These are phyloP conservation scores for Oxyscelio sp. DNA, from an alignment of 2,888 invertebrate genomes.

Conservation along the genomic window DNA sequence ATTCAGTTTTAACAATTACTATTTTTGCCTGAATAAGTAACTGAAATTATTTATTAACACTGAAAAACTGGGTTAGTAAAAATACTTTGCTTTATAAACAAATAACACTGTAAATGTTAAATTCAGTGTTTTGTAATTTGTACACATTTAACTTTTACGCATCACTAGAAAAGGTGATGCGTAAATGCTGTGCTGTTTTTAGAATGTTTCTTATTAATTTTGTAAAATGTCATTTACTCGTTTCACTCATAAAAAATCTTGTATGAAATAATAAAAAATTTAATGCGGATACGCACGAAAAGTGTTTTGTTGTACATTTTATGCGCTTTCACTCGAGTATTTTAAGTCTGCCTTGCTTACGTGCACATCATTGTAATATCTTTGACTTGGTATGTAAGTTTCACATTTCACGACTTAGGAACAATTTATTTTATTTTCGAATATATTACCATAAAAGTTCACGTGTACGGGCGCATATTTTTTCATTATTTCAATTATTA, in stretches of 20 bases:
- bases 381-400: slow-evolving; percentile 45
- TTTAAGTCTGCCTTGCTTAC: slow-evolving; percentile 35
- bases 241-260: slow-evolving; percentile 1
- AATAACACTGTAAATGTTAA: no score
- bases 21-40: no score
- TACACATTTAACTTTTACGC: no score
- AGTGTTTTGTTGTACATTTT: slow-evolving; percentile 37
- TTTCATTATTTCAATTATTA: slow-evolving; percentile 19
- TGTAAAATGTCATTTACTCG: slow-evolving; percentile 1
- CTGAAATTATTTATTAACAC: no score
- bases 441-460: slow-evolving; percentile 14
- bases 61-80: no score
- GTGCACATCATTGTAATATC: slow-evolving; percentile 54
- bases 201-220: no score
- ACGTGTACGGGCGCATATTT: not conserved
- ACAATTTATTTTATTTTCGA: slow-evolving; percentile 48
- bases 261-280: slow-evolving; percentile 41
- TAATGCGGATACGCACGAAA: not conserved
- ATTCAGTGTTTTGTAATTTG: no score
- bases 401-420: slow-evolving; percentile 15
- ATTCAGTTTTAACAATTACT: no score
- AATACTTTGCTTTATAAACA: no score
- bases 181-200: no score
- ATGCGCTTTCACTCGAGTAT: slow-evolving; percentile 26
- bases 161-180: no score